phyloP scores from a whole-genome alignment of 2,797 vertebrate genomes.

The Sebastes elongatus region DNA sequence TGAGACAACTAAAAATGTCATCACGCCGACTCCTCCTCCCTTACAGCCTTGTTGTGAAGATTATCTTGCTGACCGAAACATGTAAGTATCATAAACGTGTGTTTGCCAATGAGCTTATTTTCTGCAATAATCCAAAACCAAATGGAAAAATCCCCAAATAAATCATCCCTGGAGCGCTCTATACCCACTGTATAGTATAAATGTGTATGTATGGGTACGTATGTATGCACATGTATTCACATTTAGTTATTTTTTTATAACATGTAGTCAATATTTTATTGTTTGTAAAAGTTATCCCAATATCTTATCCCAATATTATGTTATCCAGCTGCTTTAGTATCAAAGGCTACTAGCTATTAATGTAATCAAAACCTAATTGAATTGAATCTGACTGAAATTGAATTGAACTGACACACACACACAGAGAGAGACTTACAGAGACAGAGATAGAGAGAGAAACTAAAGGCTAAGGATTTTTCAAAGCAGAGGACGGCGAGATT shows the following conservation, averaged over 20 bases:
- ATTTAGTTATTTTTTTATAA: no score
- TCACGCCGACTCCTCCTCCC: rapidly evolving
- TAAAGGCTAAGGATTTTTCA: slow-evolving; percentile 49
- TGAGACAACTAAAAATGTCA: no score
- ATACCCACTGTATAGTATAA: no score
- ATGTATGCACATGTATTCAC: no score
- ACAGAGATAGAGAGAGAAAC: slow-evolving; percentile 44
- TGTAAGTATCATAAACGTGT: no score
- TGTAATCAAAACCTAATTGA: slow-evolving; percentile 41
- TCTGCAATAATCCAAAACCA: no score
- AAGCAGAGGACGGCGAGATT: slow-evolving; percentile 67
- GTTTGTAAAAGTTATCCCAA: background rate
- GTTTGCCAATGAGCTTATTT: no score
- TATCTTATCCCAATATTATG: background rate
- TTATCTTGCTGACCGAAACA: no score
- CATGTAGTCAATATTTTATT: background rate
- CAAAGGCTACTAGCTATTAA: slow-evolving; percentile 23
- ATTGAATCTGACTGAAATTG: background rate
- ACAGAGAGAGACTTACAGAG: slow-evolving; percentile 6
- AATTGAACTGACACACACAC: slow-evolving; percentile 7
- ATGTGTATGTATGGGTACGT: no score
- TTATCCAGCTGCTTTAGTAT: slow-evolving; percentile 10
- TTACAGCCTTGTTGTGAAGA: no score
- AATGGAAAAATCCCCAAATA: no score
- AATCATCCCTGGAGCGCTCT: no score